Percentiles rank a stretch among this genome's conserved stretches.
Conservation (phyloP, 2,797 vertebrate species). For the Enteromius unitaeniatus region DNA sequence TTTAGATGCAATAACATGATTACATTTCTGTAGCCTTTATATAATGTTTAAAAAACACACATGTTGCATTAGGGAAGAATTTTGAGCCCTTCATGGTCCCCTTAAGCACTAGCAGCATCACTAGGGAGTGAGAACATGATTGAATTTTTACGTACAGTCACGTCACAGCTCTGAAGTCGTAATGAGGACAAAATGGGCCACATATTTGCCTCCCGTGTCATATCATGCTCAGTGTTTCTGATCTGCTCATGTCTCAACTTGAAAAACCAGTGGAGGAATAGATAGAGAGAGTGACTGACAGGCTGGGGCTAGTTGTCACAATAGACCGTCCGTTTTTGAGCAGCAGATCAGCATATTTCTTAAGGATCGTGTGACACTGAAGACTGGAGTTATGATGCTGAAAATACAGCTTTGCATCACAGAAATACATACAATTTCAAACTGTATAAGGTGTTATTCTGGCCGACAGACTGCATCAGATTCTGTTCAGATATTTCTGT, state of each 20-base stretch:
- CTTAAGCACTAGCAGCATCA: conserved; percentile 16
- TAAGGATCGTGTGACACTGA: neutral
- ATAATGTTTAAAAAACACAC: conserved; percentile 18
- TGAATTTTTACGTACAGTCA: conserved; percentile 6
- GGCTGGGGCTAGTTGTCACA: conserved; percentile 11
- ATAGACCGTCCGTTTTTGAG: neutral
- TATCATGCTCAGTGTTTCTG: neutral
- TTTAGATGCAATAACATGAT: neutral
- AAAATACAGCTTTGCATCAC: neutral
- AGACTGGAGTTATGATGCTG: neutral
- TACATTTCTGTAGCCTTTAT: neutral
- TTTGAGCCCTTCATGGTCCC: neutral
- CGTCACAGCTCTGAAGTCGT: neutral
- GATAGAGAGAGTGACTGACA: neutral
- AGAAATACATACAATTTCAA: neutral
- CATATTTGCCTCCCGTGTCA: neutral
- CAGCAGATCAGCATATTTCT: neutral
- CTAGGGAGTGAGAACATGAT: conserved; percentile 21
- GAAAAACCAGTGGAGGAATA: neutral
- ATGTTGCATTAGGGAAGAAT: neutral
- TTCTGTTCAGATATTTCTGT: neutral
- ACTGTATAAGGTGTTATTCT: neutral
- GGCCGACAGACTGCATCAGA: neutral
- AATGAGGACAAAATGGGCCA: neutral
- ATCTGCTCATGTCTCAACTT: neutral